Evolutionary conservation across 2,888 invertebrate genomes (phyloP), one percentile per base, ranked within the genome.

Genomic region (Oxyteleia sp.): DNA sequence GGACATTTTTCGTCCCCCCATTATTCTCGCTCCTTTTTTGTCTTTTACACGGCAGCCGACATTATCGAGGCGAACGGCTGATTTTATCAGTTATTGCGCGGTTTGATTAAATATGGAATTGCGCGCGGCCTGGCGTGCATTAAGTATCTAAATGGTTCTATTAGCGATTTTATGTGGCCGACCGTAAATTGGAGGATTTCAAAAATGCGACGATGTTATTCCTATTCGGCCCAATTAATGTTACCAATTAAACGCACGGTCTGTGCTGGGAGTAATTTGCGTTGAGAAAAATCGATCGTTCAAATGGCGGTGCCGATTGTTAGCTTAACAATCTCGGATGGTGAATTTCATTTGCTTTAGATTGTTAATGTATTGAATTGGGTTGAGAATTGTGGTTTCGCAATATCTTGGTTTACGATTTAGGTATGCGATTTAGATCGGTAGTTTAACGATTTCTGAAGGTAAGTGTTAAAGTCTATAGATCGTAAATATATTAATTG

Each of bases 101-200:
- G 20, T 13, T 47, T 38, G 53, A 63, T 63, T 74, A 63, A 64
- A 64, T 47, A 55, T 55, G 26, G 20, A 43, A 5, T 57, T 11
- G 41, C 45, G 4, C 7, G 8, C 13, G 7, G 11, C 18, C 13
- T 35, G 32, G 11, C 15, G 5, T 35, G 11, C 47, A 38, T 26
- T 18, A 16, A 59, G 3, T 59, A 59, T 71, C 49, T 49, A 71
- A 71, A 71, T 15, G 71, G 32, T 71, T 71, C 59, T 59, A 71
- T 71, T 71, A 71, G 7, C 59, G 49, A 71, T 71, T 49, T 71
- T 29, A 59, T 35, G 43, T 32, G 35, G 18, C 49, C 41, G 16
- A 16, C 11, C 13, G 13, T 66, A 41, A 66, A 66, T 66, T 53
- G n/a, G 11, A 11, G 26, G n/a, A 29, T 29, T 55, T 38, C 0